Evolutionary conservation across 30 jellyfish, hydroid and myxozoan genomes (phyloP).

Genomic region (Morbakka virulenta): DNA sequence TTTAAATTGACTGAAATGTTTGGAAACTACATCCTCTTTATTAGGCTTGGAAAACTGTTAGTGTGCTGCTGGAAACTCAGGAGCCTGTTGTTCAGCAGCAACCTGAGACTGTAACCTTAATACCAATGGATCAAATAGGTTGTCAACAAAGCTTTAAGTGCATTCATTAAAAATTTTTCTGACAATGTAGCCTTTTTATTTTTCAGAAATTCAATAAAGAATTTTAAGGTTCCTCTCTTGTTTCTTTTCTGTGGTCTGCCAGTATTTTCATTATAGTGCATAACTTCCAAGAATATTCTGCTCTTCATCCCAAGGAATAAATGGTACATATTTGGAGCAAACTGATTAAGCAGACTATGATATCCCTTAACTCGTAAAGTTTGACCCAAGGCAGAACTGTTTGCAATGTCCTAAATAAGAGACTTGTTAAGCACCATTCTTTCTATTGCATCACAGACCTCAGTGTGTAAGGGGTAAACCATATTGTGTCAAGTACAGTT

Average conservation of each 20-base stretch:
- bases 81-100: constrained; percentile 33
- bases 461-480: constrained; percentile 50
- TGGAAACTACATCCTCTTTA: too few species aligned
- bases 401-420: constrained; percentile 29
- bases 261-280: constrained; percentile 20
- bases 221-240: constrained; percentile 32
- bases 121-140: constrained; percentile 22
- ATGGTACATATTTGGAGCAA: constrained; percentile 46
- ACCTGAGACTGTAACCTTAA: constrained; percentile 24
- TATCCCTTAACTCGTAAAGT: constrained; percentile 31
- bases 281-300: constrained; percentile 25
- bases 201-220: too few species aligned
- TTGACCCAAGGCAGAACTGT: constrained; percentile 43
- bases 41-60: too few species aligned
- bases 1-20: too few species aligned
- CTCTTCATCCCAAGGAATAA: constrained; percentile 26
- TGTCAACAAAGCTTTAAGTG: constrained; percentile 45
- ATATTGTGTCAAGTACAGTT: constrained; percentile 39
- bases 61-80: constrained; percentile 27
- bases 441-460: constrained; percentile 46
- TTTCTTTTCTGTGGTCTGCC: constrained; percentile 30
- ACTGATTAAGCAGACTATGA: constrained; percentile 31
- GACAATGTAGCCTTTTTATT: constrained; percentile 35
- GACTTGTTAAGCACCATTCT: constrained; percentile 29
- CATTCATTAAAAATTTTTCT: constrained; percentile 24